These are phyloP conservation scores for Pardalotus punctatus DNA, from an alignment of 2,113 vertebrate genomes.

Conservation along the genomic window DNA sequence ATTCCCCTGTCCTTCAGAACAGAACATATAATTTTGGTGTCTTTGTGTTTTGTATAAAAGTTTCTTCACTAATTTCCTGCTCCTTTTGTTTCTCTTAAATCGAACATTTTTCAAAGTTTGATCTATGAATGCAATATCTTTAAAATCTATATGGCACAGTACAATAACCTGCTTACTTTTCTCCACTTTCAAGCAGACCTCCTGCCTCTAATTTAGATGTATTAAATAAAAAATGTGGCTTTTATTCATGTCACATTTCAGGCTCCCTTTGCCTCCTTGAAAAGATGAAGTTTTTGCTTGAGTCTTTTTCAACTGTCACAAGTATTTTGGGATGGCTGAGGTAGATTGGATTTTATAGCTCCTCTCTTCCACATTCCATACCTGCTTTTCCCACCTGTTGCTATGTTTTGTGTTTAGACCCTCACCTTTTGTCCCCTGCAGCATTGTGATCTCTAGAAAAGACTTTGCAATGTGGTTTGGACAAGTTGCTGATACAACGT, in stretches of 20 bases:
- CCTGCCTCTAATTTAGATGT: neutral
- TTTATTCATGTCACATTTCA: neutral
- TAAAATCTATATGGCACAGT: neutral
- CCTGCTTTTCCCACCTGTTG: neutral
- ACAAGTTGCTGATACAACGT: rapidly evolving
- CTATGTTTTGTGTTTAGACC: neutral
- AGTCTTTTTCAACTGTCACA: neutral
- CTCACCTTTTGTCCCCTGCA: rapidly evolving
- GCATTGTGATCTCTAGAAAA: neutral
- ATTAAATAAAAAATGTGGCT: neutral
- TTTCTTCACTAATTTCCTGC: neutral
- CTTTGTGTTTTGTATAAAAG: neutral
- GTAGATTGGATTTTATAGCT: neutral
- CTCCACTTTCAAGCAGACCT: neutral
- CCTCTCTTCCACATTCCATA: neutral
- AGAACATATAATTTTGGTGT: neutral
- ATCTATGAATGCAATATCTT: neutral
- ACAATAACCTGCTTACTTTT: neutral
- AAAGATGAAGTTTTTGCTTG: neutral
- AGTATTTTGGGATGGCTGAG: neutral
- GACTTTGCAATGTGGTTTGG: neutral
- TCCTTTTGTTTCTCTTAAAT: neutral
- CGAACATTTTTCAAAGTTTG: neutral
- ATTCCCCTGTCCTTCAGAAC: neutral
- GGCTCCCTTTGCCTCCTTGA: neutral